A percentile compares a stretch with the other conserved stretches of the same genome.
phyloP scores from a whole-genome alignment of 1,140 invertebrate genomes.

The Subanguina moxae region DNA sequence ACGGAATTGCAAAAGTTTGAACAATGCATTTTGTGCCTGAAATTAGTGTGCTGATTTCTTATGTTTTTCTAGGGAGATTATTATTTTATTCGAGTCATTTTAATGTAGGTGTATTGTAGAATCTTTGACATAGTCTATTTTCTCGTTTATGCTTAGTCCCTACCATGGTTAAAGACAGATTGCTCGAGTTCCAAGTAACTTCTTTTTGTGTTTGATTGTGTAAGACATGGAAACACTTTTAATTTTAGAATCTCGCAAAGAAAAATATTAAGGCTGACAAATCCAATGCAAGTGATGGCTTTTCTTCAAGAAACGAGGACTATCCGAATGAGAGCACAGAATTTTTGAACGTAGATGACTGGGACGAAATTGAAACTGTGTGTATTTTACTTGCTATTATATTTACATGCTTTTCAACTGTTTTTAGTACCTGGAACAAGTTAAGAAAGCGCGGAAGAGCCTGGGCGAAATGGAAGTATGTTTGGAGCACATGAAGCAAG shows the following conservation, averaged over 20 bases:
- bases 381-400: slow-evolving; percentile 12
- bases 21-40: no score
- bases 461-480: slow-evolving; percentile 27
- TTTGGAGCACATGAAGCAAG: slow-evolving; percentile 19
- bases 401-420: slow-evolving; percentile 12
- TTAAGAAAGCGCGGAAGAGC: slow-evolving; percentile 17
- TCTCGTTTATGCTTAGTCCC: neutral
- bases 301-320: slow-evolving; percentile 14
- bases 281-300: slow-evolving; percentile 15
- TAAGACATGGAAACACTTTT: neutral
- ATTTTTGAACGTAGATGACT: slow-evolving; percentile 21
- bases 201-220: slow-evolving; percentile 13
- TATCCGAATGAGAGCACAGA: slow-evolving; percentile 21
- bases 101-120: neutral
- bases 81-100: no score
- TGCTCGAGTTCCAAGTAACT: slow-evolving; percentile 38
- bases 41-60: no score
- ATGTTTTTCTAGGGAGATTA: no score
- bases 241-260: slow-evolving; percentile 2
- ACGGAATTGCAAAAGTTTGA: no score
- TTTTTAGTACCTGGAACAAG: slow-evolving; percentile 34
- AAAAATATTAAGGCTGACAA: slow-evolving; percentile 1
- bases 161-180: slow-evolving; percentile 35
- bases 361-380: slow-evolving; percentile 30
- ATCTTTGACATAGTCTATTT: slow-evolving; percentile 8